Percentiles rank a stretch among this genome's conserved stretches.
phyloP scores from a whole-genome alignment of 2,113 vertebrate species.

The Stegostoma tigrinum region DNA sequence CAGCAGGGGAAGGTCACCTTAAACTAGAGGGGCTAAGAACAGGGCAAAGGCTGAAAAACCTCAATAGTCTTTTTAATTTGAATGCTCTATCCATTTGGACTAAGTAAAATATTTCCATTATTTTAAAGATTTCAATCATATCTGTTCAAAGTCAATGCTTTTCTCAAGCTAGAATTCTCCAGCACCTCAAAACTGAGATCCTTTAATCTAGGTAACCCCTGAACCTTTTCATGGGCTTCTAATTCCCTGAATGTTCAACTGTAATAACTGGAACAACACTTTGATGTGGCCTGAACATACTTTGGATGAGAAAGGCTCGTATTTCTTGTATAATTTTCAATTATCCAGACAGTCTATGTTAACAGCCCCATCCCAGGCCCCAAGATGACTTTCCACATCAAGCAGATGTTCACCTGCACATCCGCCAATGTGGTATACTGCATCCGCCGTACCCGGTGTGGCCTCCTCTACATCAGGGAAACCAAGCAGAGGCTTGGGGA shows the following conservation, averaged over 20 bases:
- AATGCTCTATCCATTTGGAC: background rate
- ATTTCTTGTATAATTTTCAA: background rate
- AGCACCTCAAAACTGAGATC: background rate
- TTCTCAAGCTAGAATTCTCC: background rate
- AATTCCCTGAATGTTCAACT: background rate
- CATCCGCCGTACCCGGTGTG: too few relatives aligned
- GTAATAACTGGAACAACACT: background rate
- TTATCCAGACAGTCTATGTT: background rate
- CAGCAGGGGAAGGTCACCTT: background rate
- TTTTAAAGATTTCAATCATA: background rate
- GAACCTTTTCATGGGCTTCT: background rate
- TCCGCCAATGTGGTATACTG: too few relatives aligned
- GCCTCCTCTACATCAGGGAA: too few relatives aligned
- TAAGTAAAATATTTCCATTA: background rate
- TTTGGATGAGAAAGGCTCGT: background rate
- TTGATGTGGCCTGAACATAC: background rate
- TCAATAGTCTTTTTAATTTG: background rate
- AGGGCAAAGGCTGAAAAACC: background rate
- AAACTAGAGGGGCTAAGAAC: background rate
- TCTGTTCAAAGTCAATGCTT: background rate
- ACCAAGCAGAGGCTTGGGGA: too few relatives aligned
- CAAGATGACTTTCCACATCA: too few relatives aligned
- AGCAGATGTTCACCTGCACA: too few relatives aligned
- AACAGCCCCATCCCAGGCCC: too few relatives aligned
- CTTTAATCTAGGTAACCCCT: background rate